These are phyloP conservation scores for Erythrolamprus reginae DNA, from an alignment of 2,113 vertebrate genomes.

Conservation along the genomic window DNA sequence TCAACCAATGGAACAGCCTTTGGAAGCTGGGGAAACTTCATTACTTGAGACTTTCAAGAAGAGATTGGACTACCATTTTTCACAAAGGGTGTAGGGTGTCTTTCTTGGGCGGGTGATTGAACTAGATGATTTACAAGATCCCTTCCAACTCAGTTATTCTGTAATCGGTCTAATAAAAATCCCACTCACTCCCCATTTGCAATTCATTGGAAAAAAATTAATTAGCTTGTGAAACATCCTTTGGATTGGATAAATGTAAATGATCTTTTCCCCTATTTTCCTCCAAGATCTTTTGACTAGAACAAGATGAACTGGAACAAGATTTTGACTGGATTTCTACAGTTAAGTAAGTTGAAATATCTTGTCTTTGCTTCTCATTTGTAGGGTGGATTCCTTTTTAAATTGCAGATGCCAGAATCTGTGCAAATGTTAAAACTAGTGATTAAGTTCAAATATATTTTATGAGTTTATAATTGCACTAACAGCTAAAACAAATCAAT, in stretches of 20 bases:
- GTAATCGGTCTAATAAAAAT: background rate
- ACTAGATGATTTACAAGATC: no score
- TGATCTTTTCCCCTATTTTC: slow-evolving; percentile 29
- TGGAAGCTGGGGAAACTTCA: no score
- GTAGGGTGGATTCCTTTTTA: background rate
- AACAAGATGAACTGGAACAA: slow-evolving; percentile 62
- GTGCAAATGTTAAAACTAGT: background rate
- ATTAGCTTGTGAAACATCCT: background rate
- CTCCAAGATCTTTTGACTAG: slow-evolving; percentile 30
- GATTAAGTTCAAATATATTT: background rate
- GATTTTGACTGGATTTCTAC: slow-evolving; percentile 41
- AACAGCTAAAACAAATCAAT: background rate
- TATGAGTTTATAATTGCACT: background rate
- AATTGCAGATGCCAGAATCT: background rate
- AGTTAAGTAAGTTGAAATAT: slow-evolving; percentile 60
- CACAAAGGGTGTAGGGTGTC: no score
- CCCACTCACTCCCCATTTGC: background rate
- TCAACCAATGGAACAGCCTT: no score
- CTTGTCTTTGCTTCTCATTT: background rate
- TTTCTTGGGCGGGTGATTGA: no score
- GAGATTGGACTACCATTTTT: no score
- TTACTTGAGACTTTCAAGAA: no score
- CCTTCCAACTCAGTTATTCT: no score
- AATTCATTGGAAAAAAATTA: background rate
- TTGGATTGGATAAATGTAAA: slow-evolving; percentile 21